These are phyloP conservation scores for Dipodomys merriami DNA, from an alignment of 2,113 vertebrate genomes.

Conservation along the genomic window DNA sequence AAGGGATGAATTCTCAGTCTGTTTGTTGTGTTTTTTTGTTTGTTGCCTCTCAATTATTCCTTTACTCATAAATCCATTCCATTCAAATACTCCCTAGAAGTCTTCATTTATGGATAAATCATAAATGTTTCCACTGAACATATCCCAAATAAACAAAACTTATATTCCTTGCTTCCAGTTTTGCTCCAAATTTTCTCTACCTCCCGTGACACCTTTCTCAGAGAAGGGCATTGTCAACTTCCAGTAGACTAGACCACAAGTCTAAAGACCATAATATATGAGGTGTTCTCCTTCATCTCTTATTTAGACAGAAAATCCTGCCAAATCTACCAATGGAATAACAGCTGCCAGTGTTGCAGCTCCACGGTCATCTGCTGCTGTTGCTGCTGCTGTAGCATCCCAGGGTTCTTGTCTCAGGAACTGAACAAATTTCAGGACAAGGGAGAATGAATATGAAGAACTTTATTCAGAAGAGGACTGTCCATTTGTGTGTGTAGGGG, in stretches of 20 bases:
- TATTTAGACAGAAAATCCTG: not conserved
- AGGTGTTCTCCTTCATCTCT: not conserved
- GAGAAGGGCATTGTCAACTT: not conserved
- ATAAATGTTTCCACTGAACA: not conserved
- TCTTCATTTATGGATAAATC: conserved; percentile 1
- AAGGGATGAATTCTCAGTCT: conserved; percentile 25
- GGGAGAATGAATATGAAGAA: too few species aligned
- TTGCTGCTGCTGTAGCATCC: too few species aligned
- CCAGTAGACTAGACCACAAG: not conserved
- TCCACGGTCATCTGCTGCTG: too few species aligned
- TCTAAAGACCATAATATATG: not conserved
- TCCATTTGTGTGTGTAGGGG: too few species aligned
- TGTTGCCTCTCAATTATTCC: not conserved
- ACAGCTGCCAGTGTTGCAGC: not conserved
- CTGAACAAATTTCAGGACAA: too few species aligned
- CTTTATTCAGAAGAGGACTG: too few species aligned
- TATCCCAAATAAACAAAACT: not conserved
- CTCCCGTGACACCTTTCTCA: not conserved
- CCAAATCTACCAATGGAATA: not conserved
- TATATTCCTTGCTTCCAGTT: not conserved
- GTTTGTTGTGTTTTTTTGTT: too few species aligned
- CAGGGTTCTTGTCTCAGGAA: too few species aligned
- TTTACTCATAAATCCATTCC: conserved; percentile 25
- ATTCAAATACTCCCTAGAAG: not conserved
- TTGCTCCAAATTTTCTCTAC: not conserved